Conservation (phyloP, 2,797 vertebrate genomes). For the Chrysolophus pictus region DNA sequence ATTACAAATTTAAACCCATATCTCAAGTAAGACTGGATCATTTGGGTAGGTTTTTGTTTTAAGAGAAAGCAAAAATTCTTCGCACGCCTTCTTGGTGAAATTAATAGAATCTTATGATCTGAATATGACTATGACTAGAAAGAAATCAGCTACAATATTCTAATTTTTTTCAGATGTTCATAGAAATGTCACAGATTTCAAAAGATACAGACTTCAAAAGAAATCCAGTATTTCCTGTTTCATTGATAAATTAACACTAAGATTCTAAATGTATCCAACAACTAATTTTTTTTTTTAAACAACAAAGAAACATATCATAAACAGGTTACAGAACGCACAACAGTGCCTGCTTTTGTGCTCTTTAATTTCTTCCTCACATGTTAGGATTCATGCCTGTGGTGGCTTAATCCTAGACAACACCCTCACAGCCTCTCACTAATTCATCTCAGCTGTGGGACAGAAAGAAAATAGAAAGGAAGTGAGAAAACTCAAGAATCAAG, state of each 20-base stretch:
- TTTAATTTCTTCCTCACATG: background rate
- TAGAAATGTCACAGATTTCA: background rate
- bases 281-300: background rate
- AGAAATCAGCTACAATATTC: background rate
- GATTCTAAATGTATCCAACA: background rate
- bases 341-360: background rate
- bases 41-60: background rate
- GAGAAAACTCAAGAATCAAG: background rate
- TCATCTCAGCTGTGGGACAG: background rate
- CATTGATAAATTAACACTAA: background rate
- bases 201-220: background rate
- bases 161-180: background rate
- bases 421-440: accelerated
- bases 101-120: background rate
- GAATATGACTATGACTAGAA: background rate
- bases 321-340: accelerated
- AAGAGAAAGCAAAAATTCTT: background rate
- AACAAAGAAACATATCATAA: background rate
- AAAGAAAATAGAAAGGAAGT: background rate
- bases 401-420: accelerated
- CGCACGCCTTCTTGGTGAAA: background rate
- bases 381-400: background rate
- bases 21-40: background rate
- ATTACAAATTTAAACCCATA: background rate
- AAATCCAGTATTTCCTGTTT: background rate